phyloP scores from a whole-genome alignment of 1,140 invertebrate genomes.

The Pseudobourletiella spinata region DNA sequence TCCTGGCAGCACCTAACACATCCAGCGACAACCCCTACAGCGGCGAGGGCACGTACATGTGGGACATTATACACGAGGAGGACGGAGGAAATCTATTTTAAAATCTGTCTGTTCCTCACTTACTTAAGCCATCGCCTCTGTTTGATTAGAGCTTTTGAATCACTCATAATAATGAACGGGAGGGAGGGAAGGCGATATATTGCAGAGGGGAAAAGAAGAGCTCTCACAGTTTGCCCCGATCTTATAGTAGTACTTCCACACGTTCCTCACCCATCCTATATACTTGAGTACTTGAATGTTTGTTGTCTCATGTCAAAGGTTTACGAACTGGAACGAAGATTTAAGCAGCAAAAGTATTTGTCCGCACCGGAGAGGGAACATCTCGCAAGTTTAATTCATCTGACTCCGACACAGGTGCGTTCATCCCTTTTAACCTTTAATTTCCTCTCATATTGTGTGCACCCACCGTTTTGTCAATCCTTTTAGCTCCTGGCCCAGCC shows the following conservation, averaged over 20 bases:
- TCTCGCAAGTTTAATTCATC: constrained; percentile 51
- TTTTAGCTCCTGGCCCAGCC: background rate
- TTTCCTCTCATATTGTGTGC: background rate
- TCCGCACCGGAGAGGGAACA: constrained; percentile 60
- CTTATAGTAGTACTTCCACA: background rate
- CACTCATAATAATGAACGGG: background rate
- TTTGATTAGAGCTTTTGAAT: no score
- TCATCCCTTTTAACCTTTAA: background rate
- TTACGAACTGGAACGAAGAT: constrained; percentile 92
- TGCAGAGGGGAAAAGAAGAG: background rate
- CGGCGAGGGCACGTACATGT: no score
- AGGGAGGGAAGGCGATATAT: background rate
- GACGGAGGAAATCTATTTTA: no score
- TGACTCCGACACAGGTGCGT: constrained; percentile 55
- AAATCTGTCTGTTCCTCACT: background rate
- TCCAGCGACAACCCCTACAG: no score
- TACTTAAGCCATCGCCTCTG: background rate
- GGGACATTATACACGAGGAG: no score
- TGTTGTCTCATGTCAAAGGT: constrained; percentile 53
- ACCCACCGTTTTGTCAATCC: background rate
- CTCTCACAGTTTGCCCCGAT: background rate
- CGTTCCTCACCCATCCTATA: background rate
- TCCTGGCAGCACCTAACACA: no score
- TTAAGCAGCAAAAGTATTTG: constrained; percentile 68
- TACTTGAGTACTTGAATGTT: background rate